Base-by-base conservation (phyloP, 2,888 invertebrate species). In the Hartigia nigra region DNA sequence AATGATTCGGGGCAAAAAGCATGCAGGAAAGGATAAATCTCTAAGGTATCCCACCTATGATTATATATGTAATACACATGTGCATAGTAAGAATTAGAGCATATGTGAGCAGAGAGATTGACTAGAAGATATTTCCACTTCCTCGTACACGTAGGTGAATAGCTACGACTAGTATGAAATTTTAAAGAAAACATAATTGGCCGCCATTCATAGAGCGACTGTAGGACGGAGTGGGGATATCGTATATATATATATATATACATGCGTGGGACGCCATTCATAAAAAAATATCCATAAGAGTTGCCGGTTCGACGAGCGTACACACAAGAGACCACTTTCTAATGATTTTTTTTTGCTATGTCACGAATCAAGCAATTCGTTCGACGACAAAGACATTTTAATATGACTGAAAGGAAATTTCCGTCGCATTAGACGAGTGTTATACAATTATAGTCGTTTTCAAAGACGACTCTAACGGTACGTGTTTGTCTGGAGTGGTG, bases 181-280 rank as follows among this genome's bases (percentile, higher is more conserved):
- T 74, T 32, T 31, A 69, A 78, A 75, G 70, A 75, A 75, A 75
- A 75, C 70, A 75, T 76, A 55, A 78, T 75, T 35, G 76, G 14
- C 72, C 75, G 37, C 78, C 76, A 72, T 76, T 69, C 75, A 78
- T 76, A 70, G 77, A 74, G 37, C 77, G 77, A 75, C 12, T 37
- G 75, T 69, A 34, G 31, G 14, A 12, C 31, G 34, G 72, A 72
- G 34, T 32, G 72, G 72, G 34, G 12, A 23, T 5, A 12, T 34
- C 32, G 72, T 31, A 23, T 72, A 34, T 3, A 9, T 72, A 9
- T 31, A 23, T 72, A 34, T 3, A 9, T 72, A 9, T 55, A 23
- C 2, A 23, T 23, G 55, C 9, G 55, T 55, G 55, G 55, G 55
- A 55, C 23, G 55, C 23, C 72, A 72, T 72, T 72, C 72, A 72